Conservation (phyloP, 2,113 vertebrate species). For the Diphyllodes magnificus region DNA sequence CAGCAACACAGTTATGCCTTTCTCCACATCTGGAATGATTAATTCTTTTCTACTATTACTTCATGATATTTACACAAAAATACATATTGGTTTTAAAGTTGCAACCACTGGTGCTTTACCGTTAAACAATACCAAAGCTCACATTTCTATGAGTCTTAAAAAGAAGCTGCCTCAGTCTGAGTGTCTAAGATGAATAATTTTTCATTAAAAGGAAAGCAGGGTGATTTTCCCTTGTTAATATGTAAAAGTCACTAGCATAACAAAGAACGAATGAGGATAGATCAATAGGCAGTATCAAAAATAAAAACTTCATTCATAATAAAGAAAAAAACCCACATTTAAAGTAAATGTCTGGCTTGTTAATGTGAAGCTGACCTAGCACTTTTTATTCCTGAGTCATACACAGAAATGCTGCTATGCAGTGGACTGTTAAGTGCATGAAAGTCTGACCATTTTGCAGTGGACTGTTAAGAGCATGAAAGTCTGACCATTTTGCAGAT, state of each 20-base stretch:
- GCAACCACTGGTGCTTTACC: not conserved
- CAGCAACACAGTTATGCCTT: not conserved
- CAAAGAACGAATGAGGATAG: conserved; percentile 9
- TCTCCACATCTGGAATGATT: not conserved
- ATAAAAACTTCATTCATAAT: conserved; percentile 4
- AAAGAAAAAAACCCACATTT: not conserved
- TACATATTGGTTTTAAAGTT: not conserved
- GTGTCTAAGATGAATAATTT: conserved; percentile 39
- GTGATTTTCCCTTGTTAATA: conserved; percentile 24
- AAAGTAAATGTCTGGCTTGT: conserved; percentile 51
- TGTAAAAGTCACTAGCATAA: conserved; percentile 23
- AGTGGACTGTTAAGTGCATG: conserved; percentile 38
- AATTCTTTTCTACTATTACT: not conserved
- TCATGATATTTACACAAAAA: not conserved
- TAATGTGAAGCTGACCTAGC: conserved; percentile 56
- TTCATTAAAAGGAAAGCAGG: conserved; percentile 22
- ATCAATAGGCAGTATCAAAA: not conserved
- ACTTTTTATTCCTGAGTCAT: conserved; percentile 65
- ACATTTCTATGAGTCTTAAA: not conserved
- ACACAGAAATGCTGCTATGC: conserved; percentile 25
- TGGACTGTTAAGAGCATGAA: conserved; percentile 28
- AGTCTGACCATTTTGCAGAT: conserved; percentile 44
- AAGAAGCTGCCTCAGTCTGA: conserved; percentile 11
- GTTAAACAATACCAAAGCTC: not conserved
- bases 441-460: conserved; percentile 24